Evolutionary conservation across 2,888 invertebrate genomes (phyloP).

Genomic region (Mesorhabditis spiculigera): DNA sequence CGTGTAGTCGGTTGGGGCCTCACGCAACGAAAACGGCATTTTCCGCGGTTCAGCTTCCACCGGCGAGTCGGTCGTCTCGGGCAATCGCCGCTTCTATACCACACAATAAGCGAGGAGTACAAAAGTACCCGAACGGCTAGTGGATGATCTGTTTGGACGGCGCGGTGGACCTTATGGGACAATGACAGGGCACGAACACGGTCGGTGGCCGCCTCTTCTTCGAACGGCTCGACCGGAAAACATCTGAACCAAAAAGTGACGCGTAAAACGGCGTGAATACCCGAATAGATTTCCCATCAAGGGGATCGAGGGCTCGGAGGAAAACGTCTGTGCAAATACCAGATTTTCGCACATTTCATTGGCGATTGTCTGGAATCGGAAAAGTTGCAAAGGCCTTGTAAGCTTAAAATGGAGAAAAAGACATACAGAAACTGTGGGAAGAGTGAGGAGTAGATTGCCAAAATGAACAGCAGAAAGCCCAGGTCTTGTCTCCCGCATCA

Average conservation of each 20-base stretch:
- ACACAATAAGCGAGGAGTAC: not conserved
- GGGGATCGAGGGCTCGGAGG: slow-evolving; percentile 42
- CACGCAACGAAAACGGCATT: slow-evolving; percentile 40
- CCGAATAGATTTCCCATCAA: slow-evolving; percentile 51
- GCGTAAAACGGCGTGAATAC: not conserved
- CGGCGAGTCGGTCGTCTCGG: slow-evolving; percentile 17
- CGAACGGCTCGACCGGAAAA: slow-evolving; percentile 52
- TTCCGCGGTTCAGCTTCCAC: slow-evolving; percentile 37
- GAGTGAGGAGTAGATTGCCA: slow-evolving; percentile 46
- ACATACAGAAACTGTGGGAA: slow-evolving; percentile 48
- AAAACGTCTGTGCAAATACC: slow-evolving; percentile 54
- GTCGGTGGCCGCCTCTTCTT: slow-evolving; percentile 16
- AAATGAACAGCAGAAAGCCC: slow-evolving; percentile 29
- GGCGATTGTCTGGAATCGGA: slow-evolving; percentile 38
- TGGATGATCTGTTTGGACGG: not conserved
- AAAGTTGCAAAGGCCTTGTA: not conserved
- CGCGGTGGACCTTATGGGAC: slow-evolving; percentile 9
- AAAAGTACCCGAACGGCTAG: not conserved
- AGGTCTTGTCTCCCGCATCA: slow-evolving; percentile 8
- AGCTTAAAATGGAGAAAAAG: not conserved
- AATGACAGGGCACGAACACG: not conserved
- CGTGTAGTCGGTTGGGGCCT: slow-evolving; percentile 48
- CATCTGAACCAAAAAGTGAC: slow-evolving; percentile 21
- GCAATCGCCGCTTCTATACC: slow-evolving; percentile 17
- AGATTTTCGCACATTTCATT: slow-evolving; percentile 52